Evolutionary conservation across 2,888 invertebrate species (phyloP).

Genomic region (Tortrix viridana): DNA sequence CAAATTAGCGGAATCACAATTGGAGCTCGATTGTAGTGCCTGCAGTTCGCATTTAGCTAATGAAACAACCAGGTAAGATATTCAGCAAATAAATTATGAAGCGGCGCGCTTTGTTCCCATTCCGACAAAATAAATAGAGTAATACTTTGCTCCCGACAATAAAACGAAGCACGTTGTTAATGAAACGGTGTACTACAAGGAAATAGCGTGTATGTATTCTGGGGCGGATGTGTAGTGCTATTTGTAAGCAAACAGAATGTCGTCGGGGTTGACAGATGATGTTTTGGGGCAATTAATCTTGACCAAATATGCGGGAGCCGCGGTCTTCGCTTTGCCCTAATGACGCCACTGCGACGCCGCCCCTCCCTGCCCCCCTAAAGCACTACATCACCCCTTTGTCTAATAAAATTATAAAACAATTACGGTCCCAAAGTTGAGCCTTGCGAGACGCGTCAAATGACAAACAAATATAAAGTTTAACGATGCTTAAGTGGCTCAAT

Average conservation of each 20-base stretch:
- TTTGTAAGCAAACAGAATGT: slow-evolving; percentile 76
- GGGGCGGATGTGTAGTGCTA: slow-evolving; percentile 63
- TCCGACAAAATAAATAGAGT: slow-evolving; percentile 42
- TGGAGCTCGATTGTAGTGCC: slow-evolving; percentile 72
- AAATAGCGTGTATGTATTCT: slow-evolving; percentile 55
- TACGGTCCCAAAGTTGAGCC: slow-evolving; percentile 10
- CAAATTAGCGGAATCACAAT: slow-evolving; percentile 79
- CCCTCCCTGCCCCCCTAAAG: slow-evolving; percentile 41
- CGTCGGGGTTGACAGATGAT: slow-evolving; percentile 77
- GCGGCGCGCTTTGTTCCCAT: slow-evolving; percentile 55
- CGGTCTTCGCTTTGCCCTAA: slow-evolving; percentile 63
- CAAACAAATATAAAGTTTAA: slow-evolving; percentile 13
- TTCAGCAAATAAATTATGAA: slow-evolving; percentile 68
- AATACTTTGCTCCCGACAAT: slow-evolving; percentile 40
- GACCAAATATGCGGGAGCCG: slow-evolving; percentile 79
- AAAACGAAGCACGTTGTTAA: slow-evolving; percentile 38
- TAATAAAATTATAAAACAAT: slow-evolving; percentile 36
- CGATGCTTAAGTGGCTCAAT: not conserved
- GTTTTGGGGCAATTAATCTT: slow-evolving; percentile 79
- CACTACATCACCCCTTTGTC: slow-evolving; percentile 29
- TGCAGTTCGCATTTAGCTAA: slow-evolving; percentile 71
- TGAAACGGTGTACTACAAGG: slow-evolving; percentile 44
- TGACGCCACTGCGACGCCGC: slow-evolving; percentile 58
- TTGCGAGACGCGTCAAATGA: slow-evolving; percentile 13
- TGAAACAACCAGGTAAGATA: slow-evolving; percentile 68